Conservation (phyloP, 1,140 invertebrate genomes). For the Conopomorpha cramerella region DNA sequence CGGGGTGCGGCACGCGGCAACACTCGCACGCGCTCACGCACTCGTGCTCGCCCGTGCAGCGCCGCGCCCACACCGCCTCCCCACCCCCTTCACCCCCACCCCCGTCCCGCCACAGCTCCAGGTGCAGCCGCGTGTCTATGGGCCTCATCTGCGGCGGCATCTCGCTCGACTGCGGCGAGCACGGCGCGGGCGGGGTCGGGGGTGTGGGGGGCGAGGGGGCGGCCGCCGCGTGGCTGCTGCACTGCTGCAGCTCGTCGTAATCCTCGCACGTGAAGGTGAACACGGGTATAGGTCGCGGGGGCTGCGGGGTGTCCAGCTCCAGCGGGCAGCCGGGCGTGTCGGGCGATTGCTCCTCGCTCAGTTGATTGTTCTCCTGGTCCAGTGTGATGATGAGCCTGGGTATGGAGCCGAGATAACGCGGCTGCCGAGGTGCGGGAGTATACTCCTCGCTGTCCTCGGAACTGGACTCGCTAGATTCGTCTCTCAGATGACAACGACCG, state of each 20-base stretch:
- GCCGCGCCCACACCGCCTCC: conserved; percentile 21
- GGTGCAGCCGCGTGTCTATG: conserved; percentile 31
- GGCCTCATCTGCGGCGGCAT: conserved; percentile 47
- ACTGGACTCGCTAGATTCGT: conserved; percentile 49
- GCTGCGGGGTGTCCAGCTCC: conserved; percentile 17
- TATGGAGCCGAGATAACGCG: conserved; percentile 40
- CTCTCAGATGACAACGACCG: conserved; percentile 28
- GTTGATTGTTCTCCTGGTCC: conserved; percentile 40
- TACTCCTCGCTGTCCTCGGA: conserved; percentile 46
- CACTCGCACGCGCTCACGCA: conserved; percentile 49
- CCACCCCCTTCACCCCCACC: too few species aligned
- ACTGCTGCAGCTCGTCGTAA: conserved; percentile 22
- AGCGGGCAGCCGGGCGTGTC: conserved; percentile 35
- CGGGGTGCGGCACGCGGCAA: conserved; percentile 44
- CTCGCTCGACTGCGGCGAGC: conserved; percentile 33
- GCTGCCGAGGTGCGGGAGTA: conserved; percentile 4
- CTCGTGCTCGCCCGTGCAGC: conserved; percentile 34
- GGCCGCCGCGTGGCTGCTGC: conserved; percentile 11
- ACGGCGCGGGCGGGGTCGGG: conserved; percentile 2
- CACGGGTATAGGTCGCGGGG: conserved; percentile 29
- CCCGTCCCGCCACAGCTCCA: conserved; percentile 32
- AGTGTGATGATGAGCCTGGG: conserved; percentile 42
- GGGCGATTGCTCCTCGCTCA: conserved; percentile 36
- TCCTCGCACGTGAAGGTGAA: conserved; percentile 52
- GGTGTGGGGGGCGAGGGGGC: conserved; percentile 13